Conservation (phyloP, 2,113 vertebrate species). For the Smithornis capensis region DNA sequence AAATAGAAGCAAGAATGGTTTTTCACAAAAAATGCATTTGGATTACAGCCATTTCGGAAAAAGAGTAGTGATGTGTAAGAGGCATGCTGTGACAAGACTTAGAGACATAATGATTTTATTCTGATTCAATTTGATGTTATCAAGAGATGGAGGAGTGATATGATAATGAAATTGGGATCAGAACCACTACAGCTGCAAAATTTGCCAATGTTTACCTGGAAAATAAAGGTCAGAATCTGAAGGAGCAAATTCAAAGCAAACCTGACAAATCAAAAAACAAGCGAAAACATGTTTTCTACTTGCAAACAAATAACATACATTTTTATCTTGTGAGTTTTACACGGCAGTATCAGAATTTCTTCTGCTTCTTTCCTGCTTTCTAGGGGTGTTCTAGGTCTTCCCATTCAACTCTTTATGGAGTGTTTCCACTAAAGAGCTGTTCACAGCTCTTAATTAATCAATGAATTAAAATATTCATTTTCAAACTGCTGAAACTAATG, state of each 20-base stretch:
- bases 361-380: background rate
- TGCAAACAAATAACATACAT: background rate
- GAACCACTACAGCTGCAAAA: background rate
- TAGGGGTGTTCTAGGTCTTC: background rate
- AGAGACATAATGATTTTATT: background rate
- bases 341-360: background rate
- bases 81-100: background rate
- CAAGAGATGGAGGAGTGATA: background rate
- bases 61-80: background rate
- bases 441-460: too few relatives aligned
- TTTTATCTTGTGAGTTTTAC: background rate
- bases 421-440: background rate
- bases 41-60: background rate
- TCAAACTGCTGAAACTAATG: background rate
- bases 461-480: background rate
- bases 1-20: background rate
- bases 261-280: background rate
- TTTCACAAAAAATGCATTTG: background rate
- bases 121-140: background rate
- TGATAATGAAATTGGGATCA: background rate
- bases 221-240: background rate
- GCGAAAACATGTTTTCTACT: background rate
- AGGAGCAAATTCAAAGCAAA: background rate
- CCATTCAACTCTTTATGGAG: background rate
- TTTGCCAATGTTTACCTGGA: background rate